Evolutionary conservation across 2,797 vertebrate genomes (phyloP).

Genomic region (Characodon lateralis): DNA sequence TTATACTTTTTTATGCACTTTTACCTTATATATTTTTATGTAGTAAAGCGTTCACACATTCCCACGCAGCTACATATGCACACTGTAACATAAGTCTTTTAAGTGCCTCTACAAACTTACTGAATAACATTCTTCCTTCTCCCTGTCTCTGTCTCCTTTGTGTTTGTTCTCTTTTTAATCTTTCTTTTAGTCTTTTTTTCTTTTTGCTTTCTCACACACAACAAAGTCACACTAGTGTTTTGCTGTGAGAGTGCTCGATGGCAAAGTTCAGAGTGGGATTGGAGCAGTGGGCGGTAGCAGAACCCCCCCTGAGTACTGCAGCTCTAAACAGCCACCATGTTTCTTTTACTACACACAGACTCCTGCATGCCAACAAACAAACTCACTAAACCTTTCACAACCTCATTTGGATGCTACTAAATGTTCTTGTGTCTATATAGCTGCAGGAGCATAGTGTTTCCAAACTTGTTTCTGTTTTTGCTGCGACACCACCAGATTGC

Average conservation of each 20-base stretch:
- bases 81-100: neutral
- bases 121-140: constrained; percentile 22
- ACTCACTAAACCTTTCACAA: constrained; percentile 21
- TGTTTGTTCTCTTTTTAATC: constrained; percentile 30
- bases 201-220: neutral
- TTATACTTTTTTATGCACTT: constrained; percentile 10
- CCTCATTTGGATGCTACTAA: constrained; percentile 5
- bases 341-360: constrained; percentile 23
- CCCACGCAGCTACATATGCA: constrained; percentile 4
- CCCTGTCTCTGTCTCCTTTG: neutral
- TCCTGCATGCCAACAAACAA: constrained; percentile 15
- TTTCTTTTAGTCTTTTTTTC: constrained; percentile 27
- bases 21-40: neutral
- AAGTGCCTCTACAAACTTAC: constrained; percentile 29
- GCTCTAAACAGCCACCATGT: constrained; percentile 35
- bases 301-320: constrained; percentile 22
- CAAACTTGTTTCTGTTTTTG: constrained; percentile 8
- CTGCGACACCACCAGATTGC: neutral
- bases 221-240: constrained; percentile 43
- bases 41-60: constrained; percentile 17
- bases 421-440: constrained; percentile 12
- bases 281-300: constrained; percentile 45
- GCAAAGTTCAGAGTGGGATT: constrained; percentile 56
- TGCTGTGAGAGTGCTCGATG: constrained; percentile 19
- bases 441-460: constrained; percentile 1